Base-by-base conservation (phyloP, 2,888 invertebrate genomes). In the Acrocera orbiculus region DNA sequence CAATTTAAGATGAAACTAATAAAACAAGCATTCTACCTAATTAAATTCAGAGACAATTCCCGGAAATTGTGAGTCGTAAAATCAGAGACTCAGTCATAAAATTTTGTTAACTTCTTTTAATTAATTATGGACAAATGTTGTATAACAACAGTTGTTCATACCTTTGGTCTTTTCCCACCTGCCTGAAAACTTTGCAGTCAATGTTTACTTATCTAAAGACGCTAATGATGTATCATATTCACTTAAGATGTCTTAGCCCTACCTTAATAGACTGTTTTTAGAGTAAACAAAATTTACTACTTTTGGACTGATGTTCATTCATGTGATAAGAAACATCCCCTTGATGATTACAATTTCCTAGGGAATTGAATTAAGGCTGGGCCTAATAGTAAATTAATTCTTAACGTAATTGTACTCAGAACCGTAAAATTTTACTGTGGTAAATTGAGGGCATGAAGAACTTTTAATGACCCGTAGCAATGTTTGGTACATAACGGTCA, bases 361-460 rank as follows among this genome's bases (percentile, higher is more conserved):
- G 17, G 9, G 17, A 23, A 17, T 13, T 24, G 9, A 16, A 17
- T 17, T 17, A 16, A 16, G 11, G 25, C 15, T 24, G 32, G 13
- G 17, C 23, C 17, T 32, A 32, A 32, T 32, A 32, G 32, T 25
- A 32, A 32, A 32, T 32, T 32, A 32, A 32, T 32, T 32, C 32
- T 26, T 26, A 25, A 24, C 32, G 16, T 32, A 32, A 32, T 32
- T 25, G 32, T 26, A 32, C 22, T 22, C 23, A 17, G 17, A 26
- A 17, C 32, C 32, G 32, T 32, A 32, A 32, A 32, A 32, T 32
- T 32, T 32, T 26, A 32, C 26, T 22, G 16, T 17, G 17, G 32
- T 24, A 32, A 32, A 32, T 25, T 32, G 32, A 17, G 23, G 32
- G 32, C 32, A 25, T 32, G 26, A 26, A 24, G 25, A 26, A 26